Conservation (phyloP, 2,888 invertebrate species). For the Liodrosophila aerea region DNA sequence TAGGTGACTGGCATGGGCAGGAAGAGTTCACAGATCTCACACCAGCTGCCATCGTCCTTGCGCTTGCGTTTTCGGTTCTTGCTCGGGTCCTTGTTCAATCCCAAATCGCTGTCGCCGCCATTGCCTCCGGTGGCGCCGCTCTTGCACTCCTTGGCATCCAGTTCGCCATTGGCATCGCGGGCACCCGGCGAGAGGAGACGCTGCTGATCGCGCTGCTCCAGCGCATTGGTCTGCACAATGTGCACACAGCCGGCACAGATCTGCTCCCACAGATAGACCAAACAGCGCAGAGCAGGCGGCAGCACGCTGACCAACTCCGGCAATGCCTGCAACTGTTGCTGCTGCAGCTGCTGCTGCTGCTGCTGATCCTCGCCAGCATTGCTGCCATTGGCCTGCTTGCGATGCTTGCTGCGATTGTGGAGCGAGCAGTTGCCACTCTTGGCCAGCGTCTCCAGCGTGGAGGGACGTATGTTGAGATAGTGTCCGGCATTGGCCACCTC, state of each 20-base stretch:
- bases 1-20: slow-evolving; percentile 91
- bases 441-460: slow-evolving; percentile 89
- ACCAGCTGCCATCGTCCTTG: slow-evolving; percentile 83
- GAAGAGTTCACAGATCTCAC: slow-evolving; percentile 93
- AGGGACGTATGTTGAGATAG: slow-evolving; percentile 90
- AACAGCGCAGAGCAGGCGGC: slow-evolving; percentile 93
- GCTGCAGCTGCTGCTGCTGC: slow-evolving; percentile 60
- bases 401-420: slow-evolving; percentile 87
- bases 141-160: slow-evolving; percentile 59
- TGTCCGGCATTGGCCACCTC: slow-evolving; percentile 90
- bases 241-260: slow-evolving; percentile 87
- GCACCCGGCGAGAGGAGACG: slow-evolving; percentile 60
- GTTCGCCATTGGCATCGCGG: slow-evolving; percentile 56
- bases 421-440: slow-evolving; percentile 91
- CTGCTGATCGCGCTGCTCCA: slow-evolving; percentile 78
- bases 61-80: slow-evolving; percentile 80
- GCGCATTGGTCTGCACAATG: slow-evolving; percentile 83
- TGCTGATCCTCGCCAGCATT: slow-evolving; percentile 34
- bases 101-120: slow-evolving; percentile 29
- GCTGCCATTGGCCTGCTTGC: slow-evolving; percentile 74
- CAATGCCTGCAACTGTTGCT: slow-evolving; percentile 80
- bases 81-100: slow-evolving; percentile 75
- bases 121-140: no score
- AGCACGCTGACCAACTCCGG: slow-evolving; percentile 87
- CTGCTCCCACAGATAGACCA: slow-evolving; percentile 96